Evolutionary conservation across 2,888 invertebrate genomes (phyloP), one percentile per base, ranked within the genome.

Genomic region (Zhuqinia jingwanae): DNA sequence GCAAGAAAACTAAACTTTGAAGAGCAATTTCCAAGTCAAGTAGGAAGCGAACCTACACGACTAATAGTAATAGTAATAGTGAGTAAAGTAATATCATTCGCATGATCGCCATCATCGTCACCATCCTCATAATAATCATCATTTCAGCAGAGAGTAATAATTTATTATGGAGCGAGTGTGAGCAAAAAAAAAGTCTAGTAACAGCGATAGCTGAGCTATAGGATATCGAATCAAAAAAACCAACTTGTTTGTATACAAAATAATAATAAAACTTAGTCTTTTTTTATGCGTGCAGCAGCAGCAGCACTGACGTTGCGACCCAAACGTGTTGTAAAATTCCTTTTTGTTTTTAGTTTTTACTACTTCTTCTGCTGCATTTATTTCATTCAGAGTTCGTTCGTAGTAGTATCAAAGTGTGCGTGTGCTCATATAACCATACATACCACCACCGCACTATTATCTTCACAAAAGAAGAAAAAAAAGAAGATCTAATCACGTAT

Each of bases 401-500:
- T n/a, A n/a, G n/a, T n/a, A n/a, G 60, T 36, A 53, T 8, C n/a
- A n/a, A 15, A 15, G 73, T 56, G 80, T 70, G 80, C 70, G 80
- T 80, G 70, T 36, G 58, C 42, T 77, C 60, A 60, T 30, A 70
- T 13, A 45, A 50, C 53, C 50, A 47, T 27, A 79, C 65, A 47
- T n/a, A 80, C 25, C 27, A 30, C 27, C n/a, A 65, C 0, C n/a
- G 20, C 45, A 36, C 3, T 25, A 73, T 73, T 22, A 47, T 25
- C 70, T 8, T 3, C n/a, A n/a, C n/a, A n/a, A n/a, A n/a, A n/a
- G n/a, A n/a, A n/a, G n/a, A n/a, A n/a, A 17, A 73, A n/a, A 53
- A 56, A 53, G 47, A 50, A 65, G 60, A 58, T 73, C 47, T 82
- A 82, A 82, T 82, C 73, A 82, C 60, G 70, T 73, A 50, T 25